Conservation (phyloP, 2,113 vertebrate species). For the Cyanoderma ruficeps region DNA sequence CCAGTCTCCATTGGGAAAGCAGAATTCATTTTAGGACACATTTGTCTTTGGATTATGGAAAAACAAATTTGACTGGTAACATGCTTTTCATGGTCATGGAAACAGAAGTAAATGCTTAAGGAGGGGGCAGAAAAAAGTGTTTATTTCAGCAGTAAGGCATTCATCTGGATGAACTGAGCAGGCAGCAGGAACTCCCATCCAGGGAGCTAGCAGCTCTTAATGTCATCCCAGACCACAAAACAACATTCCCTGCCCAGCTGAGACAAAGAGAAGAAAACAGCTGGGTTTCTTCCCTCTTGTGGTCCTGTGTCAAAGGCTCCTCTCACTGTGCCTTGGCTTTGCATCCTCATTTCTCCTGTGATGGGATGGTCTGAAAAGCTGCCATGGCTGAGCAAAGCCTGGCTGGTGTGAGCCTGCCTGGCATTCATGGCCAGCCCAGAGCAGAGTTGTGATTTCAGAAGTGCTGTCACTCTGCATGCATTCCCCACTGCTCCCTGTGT, state of each 20-base stretch:
- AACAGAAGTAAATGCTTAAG: background rate
- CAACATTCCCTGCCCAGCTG: background rate
- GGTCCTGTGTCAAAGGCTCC: background rate
- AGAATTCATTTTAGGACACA: background rate
- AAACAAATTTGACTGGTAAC: background rate
- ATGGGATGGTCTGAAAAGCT: background rate
- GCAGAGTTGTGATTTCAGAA: background rate
- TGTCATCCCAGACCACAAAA: background rate
- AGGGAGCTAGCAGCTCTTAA: background rate
- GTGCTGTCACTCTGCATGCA: background rate
- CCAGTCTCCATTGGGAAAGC: background rate
- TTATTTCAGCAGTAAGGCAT: background rate
- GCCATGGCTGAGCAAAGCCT: rapidly evolving
- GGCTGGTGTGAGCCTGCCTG: background rate
- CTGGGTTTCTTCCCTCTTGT: background rate
- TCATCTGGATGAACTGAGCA: background rate
- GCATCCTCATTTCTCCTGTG: background rate
- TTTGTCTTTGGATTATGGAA: background rate
- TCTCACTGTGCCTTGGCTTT: background rate
- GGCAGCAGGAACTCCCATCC: background rate
- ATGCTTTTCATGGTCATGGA: background rate
- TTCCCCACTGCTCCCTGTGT: background rate
- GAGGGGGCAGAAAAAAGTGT: background rate
- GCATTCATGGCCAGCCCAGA: background rate
- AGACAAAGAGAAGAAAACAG: background rate